Evolutionary conservation across 2,888 invertebrate species (phyloP), one percentile per base, ranked within the genome.

Genomic region (Celastrina argiolus): DNA sequence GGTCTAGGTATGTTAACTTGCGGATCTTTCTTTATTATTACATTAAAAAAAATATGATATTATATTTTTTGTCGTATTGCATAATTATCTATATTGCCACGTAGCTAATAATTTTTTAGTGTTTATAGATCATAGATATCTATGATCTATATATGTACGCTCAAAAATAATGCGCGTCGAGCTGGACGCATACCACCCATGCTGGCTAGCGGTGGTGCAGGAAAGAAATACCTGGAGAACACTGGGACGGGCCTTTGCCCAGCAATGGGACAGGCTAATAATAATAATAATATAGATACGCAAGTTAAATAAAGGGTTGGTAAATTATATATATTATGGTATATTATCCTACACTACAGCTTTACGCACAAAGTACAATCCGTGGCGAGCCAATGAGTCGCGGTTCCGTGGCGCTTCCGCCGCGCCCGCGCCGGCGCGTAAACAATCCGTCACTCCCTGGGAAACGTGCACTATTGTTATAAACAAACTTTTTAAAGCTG

Each of bases 371-470:
- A 51, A 63, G 67, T 69, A 69, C 68, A 68, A 73, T 68, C 72
- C 73, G 71, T 74, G 67, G 74, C 58, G 78, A 83, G 78, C 85
- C 88, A 89, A 89, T 89, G 89, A 82, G 81, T 89, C 90, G 89
- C 80, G 85, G 84, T 85, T 89, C 90, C 90, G 87, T 78, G 75
- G 75, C 75, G 82, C 81, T 85, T 88, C 90, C 88, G 89, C 84
- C 76, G 77, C 78, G 74, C 83, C 87, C 80, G 78, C 75, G 76
- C 76, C 76, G 75, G 80, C 81, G 82, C 84, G 85, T 88, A 88
- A 88, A 90, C 86, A 88, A 84, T 84, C 72, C 61, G 61, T 61
- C 61, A 36, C 61, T 61, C 61, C 61, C 61, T 36, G 61, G 61
- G 61, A 61, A 61, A 61, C 22, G 36, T 61, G 36, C 34, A 39